A percentile compares a stretch with the other conserved stretches of the same genome.
Evolutionary conservation across 2,888 invertebrate species (phyloP).

Genomic region (Mimachlamys varia): DNA sequence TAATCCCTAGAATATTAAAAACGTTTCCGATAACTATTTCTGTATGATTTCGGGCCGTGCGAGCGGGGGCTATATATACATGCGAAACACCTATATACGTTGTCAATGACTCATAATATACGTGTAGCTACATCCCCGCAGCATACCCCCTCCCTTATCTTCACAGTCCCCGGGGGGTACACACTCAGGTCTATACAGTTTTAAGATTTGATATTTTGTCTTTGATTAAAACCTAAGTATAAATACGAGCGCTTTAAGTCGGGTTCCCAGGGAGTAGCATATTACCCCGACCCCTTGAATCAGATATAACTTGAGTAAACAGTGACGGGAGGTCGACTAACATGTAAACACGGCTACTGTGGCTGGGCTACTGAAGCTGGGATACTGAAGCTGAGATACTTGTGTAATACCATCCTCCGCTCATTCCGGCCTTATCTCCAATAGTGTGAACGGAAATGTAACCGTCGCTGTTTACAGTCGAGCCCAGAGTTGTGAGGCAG

Average conservation of each 20-base stretch:
- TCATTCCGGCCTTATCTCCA: background rate
- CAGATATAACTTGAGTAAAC: background rate
- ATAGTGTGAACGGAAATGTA: background rate
- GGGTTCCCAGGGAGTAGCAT: background rate
- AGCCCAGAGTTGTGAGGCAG: background rate
- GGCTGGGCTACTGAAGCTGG: background rate
- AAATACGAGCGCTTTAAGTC: background rate
- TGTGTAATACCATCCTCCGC: slow-evolving; percentile 12
- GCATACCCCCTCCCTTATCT: background rate
- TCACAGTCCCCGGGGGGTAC: background rate
- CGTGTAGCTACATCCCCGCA: background rate
- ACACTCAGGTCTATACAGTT: background rate
- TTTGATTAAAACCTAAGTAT: slow-evolving; percentile 25
- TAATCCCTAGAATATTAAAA: background rate
- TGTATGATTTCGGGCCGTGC: background rate
- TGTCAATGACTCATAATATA: slow-evolving; percentile 16
- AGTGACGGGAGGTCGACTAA: background rate
- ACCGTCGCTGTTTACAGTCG: background rate
- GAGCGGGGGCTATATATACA: background rate
- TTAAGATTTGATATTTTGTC: slow-evolving; percentile 21
- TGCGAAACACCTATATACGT: background rate
- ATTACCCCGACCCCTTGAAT: background rate
- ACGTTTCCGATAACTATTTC: background rate
- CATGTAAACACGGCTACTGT: slow-evolving; percentile 17
- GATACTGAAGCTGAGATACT: no score